Percentiles rank a stretch among this genome's conserved stretches.
These are phyloP conservation scores for Drosophila colorata DNA, from an alignment of 2,888 invertebrate species.

Conservation along the genomic window DNA sequence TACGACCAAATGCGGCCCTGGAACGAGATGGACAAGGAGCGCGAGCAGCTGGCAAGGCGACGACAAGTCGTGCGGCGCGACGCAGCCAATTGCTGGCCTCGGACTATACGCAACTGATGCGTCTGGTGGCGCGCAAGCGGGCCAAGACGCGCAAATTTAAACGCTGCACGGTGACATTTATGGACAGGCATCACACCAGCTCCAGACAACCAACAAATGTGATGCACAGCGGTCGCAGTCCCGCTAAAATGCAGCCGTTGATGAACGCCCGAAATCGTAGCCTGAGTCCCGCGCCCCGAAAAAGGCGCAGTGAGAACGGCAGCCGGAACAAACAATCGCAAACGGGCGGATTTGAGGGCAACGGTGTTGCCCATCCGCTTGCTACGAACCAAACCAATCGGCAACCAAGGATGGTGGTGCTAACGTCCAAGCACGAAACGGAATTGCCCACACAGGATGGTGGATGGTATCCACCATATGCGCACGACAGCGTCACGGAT, in stretches of 20 bases:
- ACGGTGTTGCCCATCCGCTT: not conserved
- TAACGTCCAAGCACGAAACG: not conserved
- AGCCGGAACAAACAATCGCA: not conserved
- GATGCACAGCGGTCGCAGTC: not conserved
- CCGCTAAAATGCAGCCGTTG: not conserved
- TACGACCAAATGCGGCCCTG: too few relatives aligned
- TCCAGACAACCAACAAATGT: not conserved
- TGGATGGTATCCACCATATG: not conserved
- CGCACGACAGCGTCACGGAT: too few relatives aligned
- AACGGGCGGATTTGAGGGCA: not conserved
- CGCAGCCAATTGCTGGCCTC: slow-evolving; percentile 3
- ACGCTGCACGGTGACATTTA: slow-evolving; percentile 6
- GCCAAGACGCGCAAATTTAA: not conserved
- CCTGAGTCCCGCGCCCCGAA: not conserved
- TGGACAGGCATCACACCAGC: not conserved
- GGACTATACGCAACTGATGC: slow-evolving; percentile 59
- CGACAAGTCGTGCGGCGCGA: too few relatives aligned
- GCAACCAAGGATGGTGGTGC: not conserved
- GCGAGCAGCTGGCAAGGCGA: too few relatives aligned
- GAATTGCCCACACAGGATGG: not conserved
- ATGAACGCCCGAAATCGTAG: not conserved
- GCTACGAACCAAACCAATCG: not conserved
- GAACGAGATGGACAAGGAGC: too few relatives aligned
- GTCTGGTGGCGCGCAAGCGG: slow-evolving; percentile 38
- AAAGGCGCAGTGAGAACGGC: not conserved